A percentile compares a stretch with the other conserved stretches of the same genome.
Evolutionary conservation across 1,140 invertebrate genomes (phyloP).

Genomic region (Halesus radiatus): DNA sequence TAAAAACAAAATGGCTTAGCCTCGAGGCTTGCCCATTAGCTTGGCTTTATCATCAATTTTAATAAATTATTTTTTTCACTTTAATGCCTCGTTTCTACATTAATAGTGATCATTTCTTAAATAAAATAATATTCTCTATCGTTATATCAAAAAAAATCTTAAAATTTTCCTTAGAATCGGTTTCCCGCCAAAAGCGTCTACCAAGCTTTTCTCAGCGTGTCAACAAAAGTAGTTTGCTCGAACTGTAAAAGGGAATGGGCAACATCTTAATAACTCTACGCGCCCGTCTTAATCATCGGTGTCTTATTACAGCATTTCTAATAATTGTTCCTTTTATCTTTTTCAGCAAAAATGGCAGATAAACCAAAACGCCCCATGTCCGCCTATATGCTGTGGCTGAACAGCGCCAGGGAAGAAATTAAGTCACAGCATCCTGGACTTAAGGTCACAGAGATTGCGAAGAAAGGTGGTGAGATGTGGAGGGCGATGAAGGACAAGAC

Average conservation of each 20-base stretch:
- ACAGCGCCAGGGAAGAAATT: constrained; percentile 83
- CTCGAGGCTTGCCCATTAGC: constrained; percentile 52
- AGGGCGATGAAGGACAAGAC: constrained; percentile 84
- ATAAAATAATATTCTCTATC: constrained; percentile 19
- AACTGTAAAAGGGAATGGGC: constrained; percentile 33
- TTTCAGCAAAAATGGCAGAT: constrained; percentile 83
- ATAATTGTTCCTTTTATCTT: constrained; percentile 49
- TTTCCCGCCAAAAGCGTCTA: constrained; percentile 57
- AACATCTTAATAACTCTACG: not conserved
- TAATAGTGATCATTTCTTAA: constrained; percentile 12
- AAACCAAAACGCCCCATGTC: constrained; percentile 88
- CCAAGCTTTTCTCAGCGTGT: constrained; percentile 41
- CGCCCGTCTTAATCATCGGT: not conserved
- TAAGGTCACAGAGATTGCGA: constrained; percentile 86
- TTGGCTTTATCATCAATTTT: constrained; percentile 50
- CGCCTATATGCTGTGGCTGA: constrained; percentile 92
- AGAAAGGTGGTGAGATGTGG: constrained; percentile 91
- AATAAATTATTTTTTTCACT: constrained; percentile 44
- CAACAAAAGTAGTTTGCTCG: constrained; percentile 39
- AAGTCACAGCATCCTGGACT: constrained; percentile 86
- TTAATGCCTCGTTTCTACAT: constrained; percentile 19
- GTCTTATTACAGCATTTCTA: constrained; percentile 14
- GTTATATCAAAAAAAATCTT: constrained; percentile 10
- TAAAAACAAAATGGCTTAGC: constrained; percentile 55
- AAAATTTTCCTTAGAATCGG: constrained; percentile 36